Base-by-base conservation (phyloP, 2,797 vertebrate genomes). In the Acropternis orthonyx region DNA sequence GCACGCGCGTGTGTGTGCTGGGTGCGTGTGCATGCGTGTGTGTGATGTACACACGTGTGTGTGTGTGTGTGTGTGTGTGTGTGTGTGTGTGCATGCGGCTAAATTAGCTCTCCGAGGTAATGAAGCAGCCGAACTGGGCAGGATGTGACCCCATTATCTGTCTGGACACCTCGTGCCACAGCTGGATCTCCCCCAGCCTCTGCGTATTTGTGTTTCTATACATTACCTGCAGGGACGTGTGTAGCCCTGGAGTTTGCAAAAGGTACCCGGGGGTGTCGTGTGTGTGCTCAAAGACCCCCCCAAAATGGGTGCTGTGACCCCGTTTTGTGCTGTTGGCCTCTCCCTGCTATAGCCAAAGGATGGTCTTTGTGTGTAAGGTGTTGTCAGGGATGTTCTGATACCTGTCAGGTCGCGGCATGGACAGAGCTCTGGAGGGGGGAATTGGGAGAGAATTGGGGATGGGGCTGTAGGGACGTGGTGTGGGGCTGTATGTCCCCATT, bases 181-280 rank as follows among this genome's bases (percentile, higher is more conserved):
- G 28, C 69, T 51, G 56, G 58, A 36, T 14, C 59, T 15, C 19
- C 28, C 28, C 18, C 54, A 56, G 2, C 21, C 55, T 56, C 55
- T 7, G 22, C 14, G n/a, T 5, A 7, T 43, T 32, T 6, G 39
- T 6, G 15, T 12, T 9, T 28, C 54, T 39, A 1, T 32, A 17
- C 0, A 9, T 37, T 10, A 2, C 2, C 32, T 2, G 1, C 2
- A 23, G 3, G 26, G 43, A 13, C 15, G 41, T 10, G 32, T 5
- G 14, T 18, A 3, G 36, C 8, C 56, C n/a, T 12, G 74, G 55
- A 49, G 37, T 44, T 21, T 17, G 51, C 1, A 0, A 37, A 16
- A 23, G 49, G 75, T 6, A 16, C 8, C 26, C 3, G 1, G 37
- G 58, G 32, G 5, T 1, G 19, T 14, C 1, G 7, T 0, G 26